These are phyloP conservation scores for Myotis davidii DNA, from an alignment of 2,113 vertebrate genomes.

Conservation along the genomic window DNA sequence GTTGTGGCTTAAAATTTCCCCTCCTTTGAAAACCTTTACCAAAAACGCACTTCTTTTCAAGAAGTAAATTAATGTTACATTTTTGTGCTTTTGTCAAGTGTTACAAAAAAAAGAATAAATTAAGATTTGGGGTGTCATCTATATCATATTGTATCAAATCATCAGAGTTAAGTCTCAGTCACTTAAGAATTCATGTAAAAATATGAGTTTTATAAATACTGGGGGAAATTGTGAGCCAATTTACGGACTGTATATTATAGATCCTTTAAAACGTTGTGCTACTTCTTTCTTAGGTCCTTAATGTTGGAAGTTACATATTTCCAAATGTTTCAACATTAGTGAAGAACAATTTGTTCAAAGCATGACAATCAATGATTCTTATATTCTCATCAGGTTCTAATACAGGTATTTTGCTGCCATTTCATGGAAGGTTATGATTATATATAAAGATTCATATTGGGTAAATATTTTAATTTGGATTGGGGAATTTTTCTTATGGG, in stretches of 20 bases:
- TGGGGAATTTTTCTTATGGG: constrained; percentile 49
- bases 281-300: neutral
- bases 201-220: constrained; percentile 1
- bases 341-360: neutral
- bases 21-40: neutral
- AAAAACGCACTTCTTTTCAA: neutral
- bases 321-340: neutral
- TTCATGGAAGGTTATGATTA: constrained; percentile 37
- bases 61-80: constrained; percentile 1
- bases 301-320: neutral
- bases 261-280: neutral
- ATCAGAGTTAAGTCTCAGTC: constrained; percentile 7
- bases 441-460: neutral
- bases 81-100: neutral
- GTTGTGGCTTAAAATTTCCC: constrained; percentile 1
- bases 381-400: neutral
- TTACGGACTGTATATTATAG: neutral
- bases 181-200: constrained; percentile 31
- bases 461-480: constrained; percentile 61
- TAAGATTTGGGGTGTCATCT: neutral
- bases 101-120: neutral
- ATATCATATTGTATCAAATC: neutral
- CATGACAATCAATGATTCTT: neutral
- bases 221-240: neutral
- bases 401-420: neutral